These are phyloP conservation scores for Dolichomitus sp. DNA, from an alignment of 2,888 invertebrate genomes.

Conservation along the genomic window DNA sequence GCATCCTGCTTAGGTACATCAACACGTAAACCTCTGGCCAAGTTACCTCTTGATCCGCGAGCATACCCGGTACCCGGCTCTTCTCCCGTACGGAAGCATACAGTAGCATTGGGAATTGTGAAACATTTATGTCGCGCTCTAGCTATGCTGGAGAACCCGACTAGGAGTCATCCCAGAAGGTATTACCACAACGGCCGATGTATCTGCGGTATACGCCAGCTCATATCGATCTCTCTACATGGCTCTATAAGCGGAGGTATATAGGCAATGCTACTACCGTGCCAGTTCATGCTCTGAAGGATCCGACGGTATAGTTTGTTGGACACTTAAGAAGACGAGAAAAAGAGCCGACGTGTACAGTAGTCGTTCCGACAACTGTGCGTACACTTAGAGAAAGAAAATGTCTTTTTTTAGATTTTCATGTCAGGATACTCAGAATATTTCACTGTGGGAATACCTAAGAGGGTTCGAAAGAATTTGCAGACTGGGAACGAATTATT, in stretches of 20 bases:
- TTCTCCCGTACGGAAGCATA: background rate
- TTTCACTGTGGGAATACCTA: too few species aligned
- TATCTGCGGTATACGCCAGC: conserved; percentile 26
- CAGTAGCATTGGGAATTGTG: conserved; percentile 46
- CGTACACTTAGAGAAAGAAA: too few species aligned
- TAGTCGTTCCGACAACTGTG: too few species aligned
- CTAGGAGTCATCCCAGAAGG: conserved; percentile 6
- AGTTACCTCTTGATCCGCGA: conserved; percentile 17
- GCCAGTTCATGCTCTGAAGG: background rate
- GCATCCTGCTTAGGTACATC: conserved; percentile 36
- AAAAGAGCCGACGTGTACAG: background rate
- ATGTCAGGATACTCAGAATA: too few species aligned
- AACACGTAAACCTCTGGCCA: conserved; percentile 48
- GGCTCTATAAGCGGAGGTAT: background rate
- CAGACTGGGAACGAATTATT: too few species aligned
- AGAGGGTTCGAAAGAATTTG: too few species aligned
- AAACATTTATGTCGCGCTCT: conserved; percentile 59
- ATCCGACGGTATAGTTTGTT: background rate
- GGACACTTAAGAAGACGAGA: conserved; percentile 12
- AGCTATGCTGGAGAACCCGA: conserved; percentile 6
- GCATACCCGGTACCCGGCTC: background rate
- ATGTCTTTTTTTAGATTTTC: too few species aligned
- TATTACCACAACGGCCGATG: conserved; percentile 15
- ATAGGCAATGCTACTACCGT: conserved; percentile 4
- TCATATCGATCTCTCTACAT: conserved; percentile 31